Base-by-base conservation (phyloP, 2,113 vertebrate species). In the Dipodomys spectabilis region DNA sequence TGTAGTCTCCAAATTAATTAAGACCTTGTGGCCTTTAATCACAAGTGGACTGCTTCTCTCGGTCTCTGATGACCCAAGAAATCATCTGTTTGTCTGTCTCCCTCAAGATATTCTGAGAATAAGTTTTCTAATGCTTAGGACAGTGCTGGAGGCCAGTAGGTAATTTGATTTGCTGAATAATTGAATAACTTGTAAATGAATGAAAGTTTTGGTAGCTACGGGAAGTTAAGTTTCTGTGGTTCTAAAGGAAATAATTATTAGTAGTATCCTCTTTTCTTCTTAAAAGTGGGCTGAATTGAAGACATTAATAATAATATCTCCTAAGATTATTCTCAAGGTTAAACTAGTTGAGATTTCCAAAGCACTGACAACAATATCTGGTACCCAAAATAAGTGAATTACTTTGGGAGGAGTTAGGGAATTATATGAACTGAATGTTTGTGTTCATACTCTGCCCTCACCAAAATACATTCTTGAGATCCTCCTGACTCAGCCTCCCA, bases 331-430 rank as follows among this genome's bases (percentile, higher is more conserved):
- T 83, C 39, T 78, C 57, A 85, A 92, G 23, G 39, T 86, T 91
- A 91, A 86, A 74, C 15, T 62, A 77, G 23, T 86, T 79, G 89
- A 27, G 49, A 84, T 75, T 84, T 86, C n/a, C 49, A 74, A 81
- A 95, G 60, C 57, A 65, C 65, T 94, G 72, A 75, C 2, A 82
- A 19, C 2, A 82, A 19, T 57, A 78, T 4, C 25, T 69, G 65
- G 57, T 60, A 73, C 44, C 57, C 65, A 32, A 84, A 45, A 89
- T 49, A 80, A 20, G 72, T 53, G 9, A 86, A 10, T 49, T 74
- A 7, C 30, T 84, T 49, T 28, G 7, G 77, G 62, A 53, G 12
- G 57, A 79, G 18, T 72, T 11, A 5, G 64, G 44, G 19, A 67
- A 28, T 22, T 27, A 28, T 86, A 49, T 30, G 35, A 6, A 53